Evolutionary conservation across 2,113 vertebrate species (phyloP).

Genomic region (Hydropotes inermis): DNA sequence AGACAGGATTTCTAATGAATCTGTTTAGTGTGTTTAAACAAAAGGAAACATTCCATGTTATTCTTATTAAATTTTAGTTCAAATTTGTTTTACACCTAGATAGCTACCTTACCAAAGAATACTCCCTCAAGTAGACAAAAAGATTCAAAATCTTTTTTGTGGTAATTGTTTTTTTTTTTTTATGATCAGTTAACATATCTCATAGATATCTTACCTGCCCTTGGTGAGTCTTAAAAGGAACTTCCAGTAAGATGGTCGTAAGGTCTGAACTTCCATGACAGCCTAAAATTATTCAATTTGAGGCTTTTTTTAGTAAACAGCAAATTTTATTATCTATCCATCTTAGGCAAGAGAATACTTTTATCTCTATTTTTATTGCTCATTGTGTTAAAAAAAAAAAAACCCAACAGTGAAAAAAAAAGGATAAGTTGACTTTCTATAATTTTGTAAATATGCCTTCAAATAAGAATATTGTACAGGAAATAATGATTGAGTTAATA

Average conservation of each 20-base stretch:
- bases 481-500: background rate
- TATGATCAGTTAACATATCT: background rate
- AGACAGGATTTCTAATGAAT: constrained; percentile 28
- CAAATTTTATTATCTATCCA: background rate
- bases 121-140: background rate
- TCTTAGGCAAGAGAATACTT: background rate
- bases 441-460: background rate
- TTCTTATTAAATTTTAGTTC: background rate
- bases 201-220: constrained; percentile 88
- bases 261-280: constrained; percentile 97
- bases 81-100: background rate
- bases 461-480: background rate
- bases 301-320: constrained; percentile 8
- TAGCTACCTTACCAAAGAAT: background rate
- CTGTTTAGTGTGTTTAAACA: constrained; percentile 11
- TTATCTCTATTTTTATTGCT: background rate
- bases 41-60: background rate
- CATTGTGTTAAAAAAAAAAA: background rate
- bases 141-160: background rate
- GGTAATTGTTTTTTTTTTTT: background rate
- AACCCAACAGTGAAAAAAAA: background rate
- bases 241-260: constrained; percentile 98
- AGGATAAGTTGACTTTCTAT: background rate
- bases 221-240: constrained; percentile 95
- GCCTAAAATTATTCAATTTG: constrained; percentile 82